These are phyloP conservation scores for Ancistrus triradiatus DNA, from an alignment of 2,113 vertebrate species.

Conservation along the genomic window DNA sequence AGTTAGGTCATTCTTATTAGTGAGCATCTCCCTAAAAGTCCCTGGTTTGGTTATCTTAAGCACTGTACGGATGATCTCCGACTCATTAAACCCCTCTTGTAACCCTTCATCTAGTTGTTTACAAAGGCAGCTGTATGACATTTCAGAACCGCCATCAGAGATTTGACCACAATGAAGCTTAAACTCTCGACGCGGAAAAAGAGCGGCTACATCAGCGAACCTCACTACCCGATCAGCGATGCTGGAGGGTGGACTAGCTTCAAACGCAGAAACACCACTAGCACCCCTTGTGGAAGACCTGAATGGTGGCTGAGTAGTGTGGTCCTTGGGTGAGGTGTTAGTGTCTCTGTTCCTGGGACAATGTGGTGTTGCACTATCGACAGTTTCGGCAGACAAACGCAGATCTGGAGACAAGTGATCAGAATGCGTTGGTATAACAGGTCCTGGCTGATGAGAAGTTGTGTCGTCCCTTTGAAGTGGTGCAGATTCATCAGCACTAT, in stretches of 20 bases:
- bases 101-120: constrained; percentile 15
- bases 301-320: not conserved
- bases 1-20: constrained; percentile 8
- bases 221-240: constrained; percentile 1
- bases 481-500: too few relatives aligned
- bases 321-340: not conserved
- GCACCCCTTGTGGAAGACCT: not conserved
- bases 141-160: not conserved
- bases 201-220: constrained; percentile 2
- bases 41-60: constrained; percentile 15
- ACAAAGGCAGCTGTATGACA: not conserved
- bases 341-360: not conserved
- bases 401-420: not conserved
- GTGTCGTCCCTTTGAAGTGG: too few relatives aligned
- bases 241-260: not conserved
- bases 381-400: not conserved
- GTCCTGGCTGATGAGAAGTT: too few relatives aligned
- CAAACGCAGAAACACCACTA: not conserved
- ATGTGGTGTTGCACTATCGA: not conserved
- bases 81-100: not conserved
- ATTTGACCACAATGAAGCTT: constrained; percentile 24
- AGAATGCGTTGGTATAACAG: too few relatives aligned
- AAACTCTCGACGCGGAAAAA: constrained; percentile 3
- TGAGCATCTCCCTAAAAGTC: constrained; percentile 17
- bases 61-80: constrained; percentile 1